phyloP scores from a whole-genome alignment of 2,888 invertebrate genomes.

The Hemaris fuciformis region DNA sequence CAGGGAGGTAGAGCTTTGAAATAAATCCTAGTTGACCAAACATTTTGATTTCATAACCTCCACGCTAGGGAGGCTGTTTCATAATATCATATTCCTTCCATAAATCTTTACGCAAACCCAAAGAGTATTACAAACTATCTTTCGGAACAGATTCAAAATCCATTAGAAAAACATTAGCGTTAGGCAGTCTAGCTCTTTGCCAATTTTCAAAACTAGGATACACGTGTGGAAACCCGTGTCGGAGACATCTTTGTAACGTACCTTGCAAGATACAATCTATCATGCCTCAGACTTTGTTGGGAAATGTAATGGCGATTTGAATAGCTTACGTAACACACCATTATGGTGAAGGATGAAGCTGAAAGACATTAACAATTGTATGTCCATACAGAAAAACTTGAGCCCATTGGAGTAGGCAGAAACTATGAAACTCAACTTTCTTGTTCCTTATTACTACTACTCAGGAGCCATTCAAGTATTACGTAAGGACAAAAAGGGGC shows the following conservation, averaged over 20 bases:
- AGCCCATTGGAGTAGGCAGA: no score
- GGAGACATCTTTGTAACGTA: not conserved
- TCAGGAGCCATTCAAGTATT: no score
- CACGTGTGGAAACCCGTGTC: not conserved
- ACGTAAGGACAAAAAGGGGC: no score
- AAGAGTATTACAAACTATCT: not conserved
- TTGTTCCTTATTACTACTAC: no score
- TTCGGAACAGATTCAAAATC: not conserved
- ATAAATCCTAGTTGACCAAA: no score
- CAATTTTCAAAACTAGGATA: slow-evolving; percentile 5
- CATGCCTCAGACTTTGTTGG: not conserved
- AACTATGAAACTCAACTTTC: no score
- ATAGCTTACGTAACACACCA: not conserved
- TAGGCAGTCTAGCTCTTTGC: not conserved
- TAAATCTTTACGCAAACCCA: not conserved
- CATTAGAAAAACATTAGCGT: not conserved
- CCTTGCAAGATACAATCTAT: not conserved
- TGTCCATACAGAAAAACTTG: no score
- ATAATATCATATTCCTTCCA: not conserved
- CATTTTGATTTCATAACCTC: no score
- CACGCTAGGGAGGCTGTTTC: no score
- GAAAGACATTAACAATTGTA: no score
- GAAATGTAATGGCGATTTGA: not conserved
- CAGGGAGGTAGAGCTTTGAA: no score
- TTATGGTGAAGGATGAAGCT: not conserved